These are phyloP conservation scores for Andrena dorsata DNA, from an alignment of 2,888 invertebrate genomes.

Conservation along the genomic window DNA sequence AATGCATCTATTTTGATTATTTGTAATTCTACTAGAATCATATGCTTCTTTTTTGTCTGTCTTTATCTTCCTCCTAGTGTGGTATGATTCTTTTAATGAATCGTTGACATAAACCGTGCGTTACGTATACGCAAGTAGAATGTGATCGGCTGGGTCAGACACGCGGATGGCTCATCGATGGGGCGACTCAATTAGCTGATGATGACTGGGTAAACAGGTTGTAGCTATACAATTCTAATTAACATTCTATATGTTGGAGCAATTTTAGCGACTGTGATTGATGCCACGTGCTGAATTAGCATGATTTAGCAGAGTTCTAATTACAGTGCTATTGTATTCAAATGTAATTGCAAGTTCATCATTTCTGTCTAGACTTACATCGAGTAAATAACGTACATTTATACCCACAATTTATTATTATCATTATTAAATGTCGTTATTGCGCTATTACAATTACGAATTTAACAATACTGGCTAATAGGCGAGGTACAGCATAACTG, in stretches of 20 bases:
- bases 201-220: conserved; percentile 1
- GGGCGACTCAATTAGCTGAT: not conserved
- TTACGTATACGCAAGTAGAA: not conserved
- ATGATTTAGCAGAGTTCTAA: not conserved
- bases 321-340: not conserved
- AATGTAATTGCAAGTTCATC: not conserved
- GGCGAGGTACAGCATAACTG: too few species aligned
- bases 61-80: not conserved
- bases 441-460: too few species aligned
- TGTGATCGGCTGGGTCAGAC: conserved; percentile 1
- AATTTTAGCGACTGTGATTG: conserved; percentile 1
- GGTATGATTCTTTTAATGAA: not conserved
- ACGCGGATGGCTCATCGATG: not conserved
- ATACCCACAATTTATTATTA: not conserved
- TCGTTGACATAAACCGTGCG: not conserved
- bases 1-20: too few species aligned
- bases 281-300: not conserved
- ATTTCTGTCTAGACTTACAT: not conserved
- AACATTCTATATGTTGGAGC: not conserved
- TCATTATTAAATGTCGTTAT: too few species aligned
- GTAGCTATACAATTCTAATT: not conserved
- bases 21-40: not conserved
- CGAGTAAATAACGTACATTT: not conserved
- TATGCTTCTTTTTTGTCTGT: not conserved
- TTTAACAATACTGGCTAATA: too few species aligned